Conservation (phyloP, 2,797 vertebrate genomes). For the Sebastes iracundus region DNA sequence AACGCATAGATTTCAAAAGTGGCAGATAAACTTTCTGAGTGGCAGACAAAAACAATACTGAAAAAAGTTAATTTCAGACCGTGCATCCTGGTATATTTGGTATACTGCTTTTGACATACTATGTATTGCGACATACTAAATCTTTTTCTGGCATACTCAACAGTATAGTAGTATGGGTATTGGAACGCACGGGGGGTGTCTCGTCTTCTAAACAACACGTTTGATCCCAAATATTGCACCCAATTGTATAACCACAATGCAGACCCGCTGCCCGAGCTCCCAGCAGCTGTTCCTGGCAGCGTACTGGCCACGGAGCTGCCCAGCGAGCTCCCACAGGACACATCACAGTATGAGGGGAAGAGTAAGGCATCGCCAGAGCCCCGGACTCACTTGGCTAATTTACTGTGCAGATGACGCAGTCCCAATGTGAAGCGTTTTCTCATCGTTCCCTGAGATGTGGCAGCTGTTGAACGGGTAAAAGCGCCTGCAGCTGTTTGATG, state of each 20-base stretch:
- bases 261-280: constrained; percentile 20
- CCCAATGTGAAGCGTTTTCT: constrained; percentile 42
- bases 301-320: not conserved
- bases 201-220: not conserved
- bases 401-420: constrained; percentile 45
- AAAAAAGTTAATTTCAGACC: too few relatives aligned
- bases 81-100: too few relatives aligned
- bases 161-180: too few relatives aligned
- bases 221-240: constrained; percentile 3
- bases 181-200: not conserved
- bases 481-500: constrained; percentile 61
- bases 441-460: constrained; percentile 53
- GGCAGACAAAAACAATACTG: too few relatives aligned
- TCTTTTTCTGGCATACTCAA: too few relatives aligned
- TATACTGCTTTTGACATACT: too few relatives aligned
- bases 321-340: constrained; percentile 43
- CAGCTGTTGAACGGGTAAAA: constrained; percentile 64
- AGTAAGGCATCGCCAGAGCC: constrained; percentile 15
- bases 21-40: too few relatives aligned
- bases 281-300: constrained; percentile 37
- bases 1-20: too few relatives aligned
- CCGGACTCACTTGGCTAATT: constrained; percentile 52
- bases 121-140: too few relatives aligned
- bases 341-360: constrained; percentile 7
- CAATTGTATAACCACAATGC: constrained; percentile 11